Conservation (phyloP, 2,888 invertebrate species). For the Dicyrtomina minuta region DNA sequence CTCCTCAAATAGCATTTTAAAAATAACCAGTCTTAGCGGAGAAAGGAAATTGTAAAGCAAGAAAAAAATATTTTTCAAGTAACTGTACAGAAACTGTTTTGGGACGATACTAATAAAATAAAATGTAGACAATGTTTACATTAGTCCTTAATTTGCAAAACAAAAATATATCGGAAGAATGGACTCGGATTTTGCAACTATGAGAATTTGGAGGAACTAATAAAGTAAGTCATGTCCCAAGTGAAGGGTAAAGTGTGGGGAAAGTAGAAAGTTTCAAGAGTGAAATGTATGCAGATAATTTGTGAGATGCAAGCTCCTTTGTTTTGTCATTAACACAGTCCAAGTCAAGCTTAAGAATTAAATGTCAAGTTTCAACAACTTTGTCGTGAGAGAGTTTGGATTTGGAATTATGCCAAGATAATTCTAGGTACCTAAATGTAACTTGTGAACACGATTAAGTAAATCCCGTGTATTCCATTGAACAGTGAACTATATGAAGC, state of each 20-base stretch:
- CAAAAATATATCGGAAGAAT: too few species aligned
- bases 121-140: too few species aligned
- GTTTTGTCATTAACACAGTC: background rate
- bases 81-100: too few species aligned
- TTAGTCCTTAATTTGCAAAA: too few species aligned
- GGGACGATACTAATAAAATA: too few species aligned
- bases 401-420: slow-evolving; percentile 24
- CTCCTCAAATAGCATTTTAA: too few species aligned
- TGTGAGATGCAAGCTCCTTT: background rate
- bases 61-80: too few species aligned
- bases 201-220: too few species aligned
- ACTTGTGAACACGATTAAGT: background rate
- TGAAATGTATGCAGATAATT: background rate
- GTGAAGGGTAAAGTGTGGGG: background rate
- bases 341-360: slow-evolving; percentile 8
- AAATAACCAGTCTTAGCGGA: too few species aligned
- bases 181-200: too few species aligned
- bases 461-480: background rate
- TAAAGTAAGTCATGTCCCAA: too few species aligned
- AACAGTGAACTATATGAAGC: background rate
- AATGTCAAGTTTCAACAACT: slow-evolving; percentile 24
- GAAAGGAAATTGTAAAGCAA: too few species aligned
- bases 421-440: background rate
- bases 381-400: slow-evolving; percentile 15
- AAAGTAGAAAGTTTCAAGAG: background rate